phyloP scores from a whole-genome alignment of 2,888 invertebrate genomes.

The Chironomus riparius region DNA sequence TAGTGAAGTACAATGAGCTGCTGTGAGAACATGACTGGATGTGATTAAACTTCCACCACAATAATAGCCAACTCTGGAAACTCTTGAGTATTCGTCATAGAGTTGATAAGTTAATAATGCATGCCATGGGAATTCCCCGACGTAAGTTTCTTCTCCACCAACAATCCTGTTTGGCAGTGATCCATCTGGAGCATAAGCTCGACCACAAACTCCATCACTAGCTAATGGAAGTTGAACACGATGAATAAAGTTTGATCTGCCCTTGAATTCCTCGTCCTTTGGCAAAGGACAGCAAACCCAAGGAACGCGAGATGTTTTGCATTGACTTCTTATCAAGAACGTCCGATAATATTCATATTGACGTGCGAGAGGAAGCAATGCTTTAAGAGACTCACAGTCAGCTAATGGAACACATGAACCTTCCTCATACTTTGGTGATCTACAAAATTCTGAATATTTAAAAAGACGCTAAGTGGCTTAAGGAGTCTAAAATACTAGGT shows the following conservation, averaged over 20 bases:
- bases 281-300: background rate
- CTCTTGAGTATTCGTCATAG: too few species aligned
- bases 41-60: slow-evolving; percentile 14
- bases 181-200: too few species aligned
- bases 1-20: background rate
- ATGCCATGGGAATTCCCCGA: slow-evolving; percentile 50
- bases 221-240: background rate
- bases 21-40: background rate
- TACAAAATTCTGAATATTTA: too few species aligned
- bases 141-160: slow-evolving; percentile 39
- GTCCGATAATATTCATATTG: too few species aligned
- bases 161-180: slow-evolving; percentile 36
- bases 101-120: background rate
- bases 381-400: too few species aligned
- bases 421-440: too few species aligned
- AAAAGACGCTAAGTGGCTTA: too few species aligned
- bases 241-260: too few species aligned
- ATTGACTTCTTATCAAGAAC: background rate
- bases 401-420: too few species aligned
- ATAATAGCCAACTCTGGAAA: background rate
- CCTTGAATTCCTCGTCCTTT: background rate
- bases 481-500: too few species aligned
- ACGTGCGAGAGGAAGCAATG: too few species aligned
- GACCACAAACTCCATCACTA: background rate
- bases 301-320: background rate